Evolutionary conservation across 2,888 invertebrate species (phyloP).

Genomic region (Apamea anceps): DNA sequence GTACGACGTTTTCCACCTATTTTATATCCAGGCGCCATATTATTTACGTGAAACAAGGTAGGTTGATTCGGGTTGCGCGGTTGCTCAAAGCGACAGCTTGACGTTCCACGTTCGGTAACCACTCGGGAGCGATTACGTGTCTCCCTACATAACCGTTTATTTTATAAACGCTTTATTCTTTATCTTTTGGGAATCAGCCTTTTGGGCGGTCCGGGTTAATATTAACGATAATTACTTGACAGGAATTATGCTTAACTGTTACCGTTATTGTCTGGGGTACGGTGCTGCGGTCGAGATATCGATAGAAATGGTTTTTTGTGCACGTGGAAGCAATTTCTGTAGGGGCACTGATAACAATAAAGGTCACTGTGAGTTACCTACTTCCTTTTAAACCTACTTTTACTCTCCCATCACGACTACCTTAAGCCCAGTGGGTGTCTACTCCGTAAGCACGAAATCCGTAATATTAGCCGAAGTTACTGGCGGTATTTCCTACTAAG

Average conservation of each 20-base stretch:
- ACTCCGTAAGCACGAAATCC: not conserved
- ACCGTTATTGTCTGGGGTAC: conserved; percentile 21
- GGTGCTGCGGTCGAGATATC: conserved; percentile 14
- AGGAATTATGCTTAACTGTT: conserved; percentile 37
- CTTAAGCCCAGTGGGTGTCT: not conserved
- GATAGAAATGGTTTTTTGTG: conserved; percentile 19
- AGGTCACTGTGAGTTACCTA: not conserved
- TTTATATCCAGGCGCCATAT: conserved; percentile 40
- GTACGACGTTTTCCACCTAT: conserved; percentile 19
- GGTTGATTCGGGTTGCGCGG: conserved; percentile 63
- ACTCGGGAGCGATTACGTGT: conserved; percentile 60
- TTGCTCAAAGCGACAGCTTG: conserved; percentile 62
- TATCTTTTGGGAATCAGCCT: conserved; percentile 54
- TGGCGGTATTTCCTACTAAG: not conserved
- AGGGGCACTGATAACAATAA: not conserved
- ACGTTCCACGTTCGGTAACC: conserved; percentile 54
- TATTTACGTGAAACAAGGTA: conserved; percentile 53
- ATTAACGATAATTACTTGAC: conserved; percentile 52
- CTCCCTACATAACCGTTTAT: conserved; percentile 51
- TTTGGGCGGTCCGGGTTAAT: conserved; percentile 38
- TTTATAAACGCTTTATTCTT: conserved; percentile 57
- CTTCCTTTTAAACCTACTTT: not conserved
- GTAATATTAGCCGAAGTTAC: not conserved
- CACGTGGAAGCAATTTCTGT: conserved; percentile 17
- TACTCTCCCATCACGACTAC: not conserved